phyloP scores from a whole-genome alignment of 2,888 invertebrate species.

The Crematogaster levior region DNA sequence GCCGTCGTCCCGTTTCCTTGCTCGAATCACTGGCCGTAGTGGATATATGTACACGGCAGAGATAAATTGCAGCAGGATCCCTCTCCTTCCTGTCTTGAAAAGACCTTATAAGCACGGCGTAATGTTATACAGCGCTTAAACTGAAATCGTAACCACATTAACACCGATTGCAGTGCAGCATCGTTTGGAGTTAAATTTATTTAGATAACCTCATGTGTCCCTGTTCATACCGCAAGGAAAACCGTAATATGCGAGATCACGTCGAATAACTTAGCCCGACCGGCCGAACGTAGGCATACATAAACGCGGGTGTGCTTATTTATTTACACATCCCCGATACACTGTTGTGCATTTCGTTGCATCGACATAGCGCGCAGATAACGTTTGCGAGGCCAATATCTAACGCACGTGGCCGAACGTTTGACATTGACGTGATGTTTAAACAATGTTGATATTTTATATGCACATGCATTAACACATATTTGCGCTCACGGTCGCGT shows the following conservation, averaged over 20 bases:
- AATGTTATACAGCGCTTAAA: conserved; percentile 45
- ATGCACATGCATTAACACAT: conserved; percentile 52
- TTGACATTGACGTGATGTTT: conserved; percentile 45
- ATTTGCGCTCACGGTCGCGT: conserved; percentile 27
- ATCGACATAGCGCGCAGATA: conserved; percentile 26
- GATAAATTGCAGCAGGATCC: conserved; percentile 70
- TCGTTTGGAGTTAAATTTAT: not conserved
- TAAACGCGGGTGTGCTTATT: not conserved
- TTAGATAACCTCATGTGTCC: not conserved
- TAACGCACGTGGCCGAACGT: conserved; percentile 16
- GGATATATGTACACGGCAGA: conserved; percentile 60
- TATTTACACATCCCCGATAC: not conserved
- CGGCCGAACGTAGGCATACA: not conserved
- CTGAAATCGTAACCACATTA: not conserved
- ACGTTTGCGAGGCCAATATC: conserved; percentile 35
- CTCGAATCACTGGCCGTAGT: conserved; percentile 65
- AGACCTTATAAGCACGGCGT: conserved; percentile 54
- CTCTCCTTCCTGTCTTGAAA: conserved; percentile 57
- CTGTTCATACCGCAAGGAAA: not conserved
- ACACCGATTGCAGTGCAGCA: not conserved
- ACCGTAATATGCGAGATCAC: not conserved
- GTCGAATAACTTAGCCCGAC: not conserved
- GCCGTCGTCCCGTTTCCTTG: conserved; percentile 48
- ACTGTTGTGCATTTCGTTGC: not conserved
- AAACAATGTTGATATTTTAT: conserved; percentile 42